These are phyloP conservation scores for Melopsittacus undulatus DNA, from an alignment of 2,797 vertebrate genomes.

Conservation along the genomic window DNA sequence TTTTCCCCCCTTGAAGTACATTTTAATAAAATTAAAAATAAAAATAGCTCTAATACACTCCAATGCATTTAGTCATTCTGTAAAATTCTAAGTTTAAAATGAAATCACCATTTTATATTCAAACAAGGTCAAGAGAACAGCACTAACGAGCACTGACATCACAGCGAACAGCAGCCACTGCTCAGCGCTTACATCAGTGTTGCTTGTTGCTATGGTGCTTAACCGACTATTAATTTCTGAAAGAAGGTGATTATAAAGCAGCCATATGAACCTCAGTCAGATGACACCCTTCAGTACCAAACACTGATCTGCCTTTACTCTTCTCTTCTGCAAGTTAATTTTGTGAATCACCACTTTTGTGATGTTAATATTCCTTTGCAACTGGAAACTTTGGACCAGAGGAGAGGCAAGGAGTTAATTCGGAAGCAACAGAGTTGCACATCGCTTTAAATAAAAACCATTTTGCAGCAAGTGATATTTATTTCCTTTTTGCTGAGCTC, in stretches of 20 bases:
- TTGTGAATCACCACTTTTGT: conserved; percentile 71
- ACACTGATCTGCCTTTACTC: conserved; percentile 43
- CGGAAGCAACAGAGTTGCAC: conserved; percentile 27
- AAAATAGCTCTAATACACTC: conserved; percentile 67
- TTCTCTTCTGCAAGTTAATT: conserved; percentile 55
- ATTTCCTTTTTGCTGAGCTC: not conserved
- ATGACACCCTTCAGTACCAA: conserved; percentile 69
- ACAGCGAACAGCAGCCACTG: conserved; percentile 60
- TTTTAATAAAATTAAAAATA: conserved; percentile 68
- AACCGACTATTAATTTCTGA: conserved; percentile 79
- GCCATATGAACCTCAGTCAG: conserved; percentile 73
- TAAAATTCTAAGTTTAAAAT: conserved; percentile 75
- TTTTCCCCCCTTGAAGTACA: conserved; percentile 2
- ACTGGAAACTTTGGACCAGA: conserved; percentile 46
- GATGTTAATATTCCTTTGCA: conserved; percentile 64
- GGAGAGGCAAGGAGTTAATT: conserved; percentile 51
- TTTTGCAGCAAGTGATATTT: not conserved
- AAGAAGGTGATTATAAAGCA: conserved; percentile 77
- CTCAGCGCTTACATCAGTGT: conserved; percentile 66
- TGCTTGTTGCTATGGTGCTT: conserved; percentile 77
- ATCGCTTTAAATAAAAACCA: not conserved
- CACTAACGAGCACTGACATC: conserved; percentile 74
- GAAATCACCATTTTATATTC: conserved; percentile 73
- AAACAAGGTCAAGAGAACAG: conserved; percentile 76
- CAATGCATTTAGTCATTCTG: conserved; percentile 45